Conservation (phyloP, 2,113 vertebrate species). For the Neolamprologus devosi region DNA sequence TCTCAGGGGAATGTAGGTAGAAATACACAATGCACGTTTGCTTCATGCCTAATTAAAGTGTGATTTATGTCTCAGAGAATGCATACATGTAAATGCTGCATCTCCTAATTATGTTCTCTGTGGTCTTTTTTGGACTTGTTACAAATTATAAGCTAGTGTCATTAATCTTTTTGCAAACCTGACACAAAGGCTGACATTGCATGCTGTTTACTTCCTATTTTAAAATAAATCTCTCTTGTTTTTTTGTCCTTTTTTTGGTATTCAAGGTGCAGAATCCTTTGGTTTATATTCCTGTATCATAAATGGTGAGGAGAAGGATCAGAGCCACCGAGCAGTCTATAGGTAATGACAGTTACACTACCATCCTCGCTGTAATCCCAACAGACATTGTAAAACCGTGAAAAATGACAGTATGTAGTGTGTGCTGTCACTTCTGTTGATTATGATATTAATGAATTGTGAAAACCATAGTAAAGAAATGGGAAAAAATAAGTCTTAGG, state of each 20-base stretch:
- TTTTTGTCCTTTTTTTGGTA: neutral
- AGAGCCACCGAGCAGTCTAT: slow-evolving; percentile 93
- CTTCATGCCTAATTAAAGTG: neutral
- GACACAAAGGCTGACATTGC: neutral
- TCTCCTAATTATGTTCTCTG: neutral
- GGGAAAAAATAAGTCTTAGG: neutral
- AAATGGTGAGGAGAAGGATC: slow-evolving; percentile 90
- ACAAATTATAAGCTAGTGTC: neutral
- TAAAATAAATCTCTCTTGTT: neutral
- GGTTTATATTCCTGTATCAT: slow-evolving; percentile 91
- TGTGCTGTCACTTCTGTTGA: neutral
- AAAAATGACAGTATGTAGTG: neutral
- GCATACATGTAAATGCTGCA: neutral
- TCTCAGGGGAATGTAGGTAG: neutral
- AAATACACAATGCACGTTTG: slow-evolving; percentile 16
- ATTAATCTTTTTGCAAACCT: neutral
- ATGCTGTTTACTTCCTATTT: neutral
- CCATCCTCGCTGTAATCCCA: neutral
- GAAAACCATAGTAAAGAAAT: neutral
- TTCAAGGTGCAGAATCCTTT: slow-evolving; percentile 89
- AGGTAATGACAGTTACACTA: slow-evolving; percentile 76
- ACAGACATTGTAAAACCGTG: neutral
- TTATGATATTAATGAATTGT: neutral
- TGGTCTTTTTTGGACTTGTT: neutral
- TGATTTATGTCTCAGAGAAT: neutral